Evolutionary conservation across 2,797 vertebrate species (phyloP), one percentile per base, ranked within the genome.

Genomic region (Antrozous pallidus): DNA sequence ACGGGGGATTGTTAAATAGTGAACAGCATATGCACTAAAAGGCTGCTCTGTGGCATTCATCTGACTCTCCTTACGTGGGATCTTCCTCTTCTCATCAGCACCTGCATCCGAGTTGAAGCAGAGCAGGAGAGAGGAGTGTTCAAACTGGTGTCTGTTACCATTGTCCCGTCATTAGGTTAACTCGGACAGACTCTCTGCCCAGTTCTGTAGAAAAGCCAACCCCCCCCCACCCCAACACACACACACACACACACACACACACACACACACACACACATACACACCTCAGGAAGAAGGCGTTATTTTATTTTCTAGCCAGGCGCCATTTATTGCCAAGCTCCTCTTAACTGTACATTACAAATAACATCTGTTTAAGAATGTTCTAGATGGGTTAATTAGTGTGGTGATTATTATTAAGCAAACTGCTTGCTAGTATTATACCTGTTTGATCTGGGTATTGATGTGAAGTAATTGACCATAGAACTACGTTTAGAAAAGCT

Each of bases 381-480:
- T 97, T 96, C 96, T 96, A 93, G 90, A 92, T 97, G 95, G 93
- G 95, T 97, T 97, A 96, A 97, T 97, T 97, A 97, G 86, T 96
- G 94, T 95, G 82, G 94, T 95, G 96, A 93, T 96, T 97, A 95
- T 96, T 97, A 97, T 96, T 93, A 97, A 97, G 94, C 92, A 97
- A 97, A 96, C 96, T 95, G 96, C 97, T 97, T 97, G 96, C 96
- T 97, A 97, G 94, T 95, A 97, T 94, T 97, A 97, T 97, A 95
- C 93, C 94, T 97, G 54, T 97, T 97, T 97, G 96, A 97, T 97
- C 97, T 96, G 95, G 69, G 95, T 97, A 97, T 97, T 97, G 97
- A 97, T 97, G 96, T 96, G 94, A 96, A 97, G 88, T 97, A 97
- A 97, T 96, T 95, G 97, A 97, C 96, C 96, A 97, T 95, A 96